phyloP scores from a whole-genome alignment of 2,888 invertebrate genomes.

The Acanthopleura granulata region DNA sequence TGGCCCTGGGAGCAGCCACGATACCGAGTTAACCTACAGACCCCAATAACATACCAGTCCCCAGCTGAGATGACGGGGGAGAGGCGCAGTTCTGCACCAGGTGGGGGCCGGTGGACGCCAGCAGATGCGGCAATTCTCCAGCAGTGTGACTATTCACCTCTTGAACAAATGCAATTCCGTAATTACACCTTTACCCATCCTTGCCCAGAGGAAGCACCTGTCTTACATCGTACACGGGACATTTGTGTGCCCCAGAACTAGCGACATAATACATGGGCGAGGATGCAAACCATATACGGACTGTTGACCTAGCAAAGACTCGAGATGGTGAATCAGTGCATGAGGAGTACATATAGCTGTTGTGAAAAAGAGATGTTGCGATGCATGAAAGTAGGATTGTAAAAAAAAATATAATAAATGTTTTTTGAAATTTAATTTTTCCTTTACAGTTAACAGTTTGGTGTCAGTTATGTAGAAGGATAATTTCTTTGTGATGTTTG shows the following conservation, averaged over 20 bases:
- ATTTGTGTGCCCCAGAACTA: not conserved
- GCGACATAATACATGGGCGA: no score
- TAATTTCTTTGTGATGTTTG: no score
- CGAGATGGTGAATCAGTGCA: no score
- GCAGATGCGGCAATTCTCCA: not conserved
- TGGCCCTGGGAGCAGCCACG: conserved; percentile 61
- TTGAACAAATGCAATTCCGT: not conserved
- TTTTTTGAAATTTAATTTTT: no score
- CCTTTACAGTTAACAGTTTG: no score
- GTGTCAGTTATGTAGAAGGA: no score
- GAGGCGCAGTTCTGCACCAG: not conserved
- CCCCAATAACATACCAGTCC: conserved; percentile 30
- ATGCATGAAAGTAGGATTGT: no score
- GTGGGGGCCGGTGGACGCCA: not conserved
- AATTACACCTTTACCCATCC: conserved; percentile 6
- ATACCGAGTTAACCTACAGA: conserved; percentile 50
- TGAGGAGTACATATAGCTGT: no score
- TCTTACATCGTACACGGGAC: not conserved
- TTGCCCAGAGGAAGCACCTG: not conserved
- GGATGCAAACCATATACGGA: no score
- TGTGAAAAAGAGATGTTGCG: no score
- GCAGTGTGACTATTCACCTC: not conserved
- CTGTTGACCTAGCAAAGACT: no score
- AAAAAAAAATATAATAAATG: no score
- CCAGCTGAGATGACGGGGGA: not conserved